Conservation (phyloP, 2,888 invertebrate genomes). For the Microctonus aethiopoides region DNA sequence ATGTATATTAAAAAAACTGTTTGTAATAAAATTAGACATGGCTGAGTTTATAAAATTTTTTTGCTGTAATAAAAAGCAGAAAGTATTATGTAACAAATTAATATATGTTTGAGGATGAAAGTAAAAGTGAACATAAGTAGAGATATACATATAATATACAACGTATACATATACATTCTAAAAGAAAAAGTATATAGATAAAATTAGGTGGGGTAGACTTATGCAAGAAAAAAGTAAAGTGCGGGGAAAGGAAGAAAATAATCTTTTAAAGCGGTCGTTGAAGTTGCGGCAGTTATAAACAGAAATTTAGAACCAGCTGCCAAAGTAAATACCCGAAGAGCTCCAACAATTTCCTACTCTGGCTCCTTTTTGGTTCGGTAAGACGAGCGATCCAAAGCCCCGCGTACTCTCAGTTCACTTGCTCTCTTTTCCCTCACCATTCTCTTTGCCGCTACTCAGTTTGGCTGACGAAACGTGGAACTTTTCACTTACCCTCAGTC, state of each 20-base stretch:
- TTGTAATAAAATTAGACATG: too few relatives aligned
- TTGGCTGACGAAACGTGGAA: conserved; percentile 44
- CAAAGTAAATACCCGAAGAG: conserved; percentile 53
- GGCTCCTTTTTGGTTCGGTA: neutral
- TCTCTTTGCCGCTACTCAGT: conserved; percentile 12
- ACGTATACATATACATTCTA: neutral
- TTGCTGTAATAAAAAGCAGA: too few relatives aligned
- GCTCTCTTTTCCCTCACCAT: conserved; percentile 18
- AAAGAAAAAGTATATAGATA: neutral
- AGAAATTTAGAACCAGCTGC: conserved; percentile 62
- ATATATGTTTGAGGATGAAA: neutral
- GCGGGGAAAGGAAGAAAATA: conserved; percentile 45
- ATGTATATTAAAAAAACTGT: too few relatives aligned
- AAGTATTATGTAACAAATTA: neutral
- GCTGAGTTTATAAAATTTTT: too few relatives aligned
- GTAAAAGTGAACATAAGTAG: neutral
- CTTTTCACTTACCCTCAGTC: conserved; percentile 61
- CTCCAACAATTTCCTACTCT: neutral
- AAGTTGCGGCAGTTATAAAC: conserved; percentile 61
- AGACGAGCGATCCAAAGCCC: conserved; percentile 11
- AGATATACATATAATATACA: neutral
- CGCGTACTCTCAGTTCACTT: conserved; percentile 18
- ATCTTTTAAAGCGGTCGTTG: conserved; percentile 56
- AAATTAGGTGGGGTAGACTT: neutral
- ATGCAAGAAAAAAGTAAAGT: neutral